Evolutionary conservation across 2,113 vertebrate species (phyloP), one percentile per base, ranked within the genome.

Genomic region (Entosphenus tridentatus): DNA sequence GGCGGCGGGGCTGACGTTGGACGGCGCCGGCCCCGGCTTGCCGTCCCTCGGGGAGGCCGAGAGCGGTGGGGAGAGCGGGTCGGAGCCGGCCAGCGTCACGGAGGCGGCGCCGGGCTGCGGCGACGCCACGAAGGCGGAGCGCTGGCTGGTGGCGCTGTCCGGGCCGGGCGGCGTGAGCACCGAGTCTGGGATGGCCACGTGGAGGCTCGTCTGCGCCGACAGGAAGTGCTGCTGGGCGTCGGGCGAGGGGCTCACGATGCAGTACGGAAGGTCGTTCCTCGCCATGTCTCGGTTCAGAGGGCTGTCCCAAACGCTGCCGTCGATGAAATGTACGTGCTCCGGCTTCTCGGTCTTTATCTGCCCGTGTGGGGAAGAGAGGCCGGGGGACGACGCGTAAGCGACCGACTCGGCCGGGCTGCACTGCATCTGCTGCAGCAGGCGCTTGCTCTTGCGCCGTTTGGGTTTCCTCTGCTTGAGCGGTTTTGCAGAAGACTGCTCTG

Each of bases 241-340:
- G 39, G 39, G 39, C 39, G 39, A 39, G 68, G 88, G 87, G 80
- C 93, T 95, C 78, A 89, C 96, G 91, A 98, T 98, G 80, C 93
- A 96, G 80, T 89, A 98, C 57, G 90, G 90, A 3, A 89, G 88
- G 81, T 98, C 90, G 56, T 96, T 96, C 72, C 92, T 83, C 78
- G 88, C 92, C 74, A 98, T 98, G 83, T 98, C 93, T 68, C 93
- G 75, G 82, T 98, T 98, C 75, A 92, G 93, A 3, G 93, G 93
- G 77, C 85, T 96, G 85, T 98, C 96, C 93, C 93, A 98, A 83
- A 98, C 96, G 83, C 92, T 98, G 82, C 91, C 96, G 82, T 96
- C 90, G 2, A 96, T 96, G 39, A 39, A 39, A 39, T 39, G 39
- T 39, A 39, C 39, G 39, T 39, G 39, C 39, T 39, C 39, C 39